A percentile compares a stretch with the other conserved stretches of the same genome.
phyloP scores from a whole-genome alignment of 2,888 invertebrate species.

The Capitulum mitella region DNA sequence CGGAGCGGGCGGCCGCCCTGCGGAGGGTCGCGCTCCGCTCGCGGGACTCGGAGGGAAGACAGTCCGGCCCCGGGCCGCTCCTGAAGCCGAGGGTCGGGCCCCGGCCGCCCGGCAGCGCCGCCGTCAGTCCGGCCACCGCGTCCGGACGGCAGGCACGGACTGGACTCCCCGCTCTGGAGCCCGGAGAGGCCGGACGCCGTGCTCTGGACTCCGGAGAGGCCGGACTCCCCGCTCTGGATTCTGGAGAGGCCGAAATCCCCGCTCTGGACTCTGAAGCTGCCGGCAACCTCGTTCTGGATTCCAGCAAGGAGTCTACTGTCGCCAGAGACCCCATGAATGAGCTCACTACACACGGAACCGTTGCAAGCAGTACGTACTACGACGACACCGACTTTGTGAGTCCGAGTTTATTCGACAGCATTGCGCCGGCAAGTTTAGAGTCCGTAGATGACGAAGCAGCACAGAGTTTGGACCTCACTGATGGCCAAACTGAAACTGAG shows the following conservation, averaged over 20 bases:
- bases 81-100: too few species aligned
- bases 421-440: too few species aligned
- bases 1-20: neutral
- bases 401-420: too few species aligned
- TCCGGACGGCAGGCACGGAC: neutral
- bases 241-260: neutral
- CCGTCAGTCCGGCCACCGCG: neutral
- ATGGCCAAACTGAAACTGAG: too few species aligned
- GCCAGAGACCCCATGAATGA: neutral
- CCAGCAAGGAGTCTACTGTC: neutral
- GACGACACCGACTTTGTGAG: too few species aligned
- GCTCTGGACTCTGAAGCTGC: neutral
- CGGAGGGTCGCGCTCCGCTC: neutral
- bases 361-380: neutral
- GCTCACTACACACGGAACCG: neutral
- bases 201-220: neutral
- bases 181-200: neutral
- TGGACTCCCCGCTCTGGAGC: neutral
- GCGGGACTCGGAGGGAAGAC: neutral
- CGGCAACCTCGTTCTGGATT: neutral
- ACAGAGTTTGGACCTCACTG: too few species aligned
- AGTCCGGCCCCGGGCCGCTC: too few species aligned
- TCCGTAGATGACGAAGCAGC: too few species aligned
- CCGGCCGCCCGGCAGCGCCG: neutral
- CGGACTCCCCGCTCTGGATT: neutral